These are phyloP conservation scores for Daubentonia madagascariensis DNA, from an alignment of 2,113 vertebrate genomes.

Conservation along the genomic window DNA sequence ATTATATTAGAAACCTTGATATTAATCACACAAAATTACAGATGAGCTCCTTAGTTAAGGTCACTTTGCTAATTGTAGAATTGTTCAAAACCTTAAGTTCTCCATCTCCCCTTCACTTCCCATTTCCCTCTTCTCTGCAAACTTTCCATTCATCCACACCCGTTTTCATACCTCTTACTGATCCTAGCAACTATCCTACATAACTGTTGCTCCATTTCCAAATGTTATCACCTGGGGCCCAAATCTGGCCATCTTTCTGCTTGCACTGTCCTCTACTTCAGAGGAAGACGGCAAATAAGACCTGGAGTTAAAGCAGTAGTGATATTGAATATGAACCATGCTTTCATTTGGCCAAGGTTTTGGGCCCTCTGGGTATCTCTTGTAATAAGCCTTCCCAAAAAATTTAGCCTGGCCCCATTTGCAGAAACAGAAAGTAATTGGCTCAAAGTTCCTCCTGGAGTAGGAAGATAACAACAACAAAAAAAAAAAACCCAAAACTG, in stretches of 20 bases:
- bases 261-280: neutral
- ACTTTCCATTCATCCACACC: too few relatives aligned
- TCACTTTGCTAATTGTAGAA: neutral
- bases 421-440: neutral
- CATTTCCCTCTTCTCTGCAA: neutral
- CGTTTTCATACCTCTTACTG: neutral
- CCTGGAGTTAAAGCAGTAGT: neutral
- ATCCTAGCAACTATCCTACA: neutral
- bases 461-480: neutral
- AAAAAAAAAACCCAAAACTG: neutral
- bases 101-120: neutral
- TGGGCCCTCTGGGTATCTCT: neutral
- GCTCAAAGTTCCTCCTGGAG: neutral
- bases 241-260: neutral
- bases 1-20: neutral
- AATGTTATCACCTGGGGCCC: rapidly evolving
- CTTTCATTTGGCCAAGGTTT: neutral
- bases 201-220: neutral
- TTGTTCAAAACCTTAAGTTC: neutral
- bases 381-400: neutral
- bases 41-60: neutral
- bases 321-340: rapidly evolving
- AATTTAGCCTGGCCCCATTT: neutral
- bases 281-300: neutral
- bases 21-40: neutral